phyloP scores from a whole-genome alignment of 2,888 invertebrate genomes.

The Drosophila bunnanda region DNA sequence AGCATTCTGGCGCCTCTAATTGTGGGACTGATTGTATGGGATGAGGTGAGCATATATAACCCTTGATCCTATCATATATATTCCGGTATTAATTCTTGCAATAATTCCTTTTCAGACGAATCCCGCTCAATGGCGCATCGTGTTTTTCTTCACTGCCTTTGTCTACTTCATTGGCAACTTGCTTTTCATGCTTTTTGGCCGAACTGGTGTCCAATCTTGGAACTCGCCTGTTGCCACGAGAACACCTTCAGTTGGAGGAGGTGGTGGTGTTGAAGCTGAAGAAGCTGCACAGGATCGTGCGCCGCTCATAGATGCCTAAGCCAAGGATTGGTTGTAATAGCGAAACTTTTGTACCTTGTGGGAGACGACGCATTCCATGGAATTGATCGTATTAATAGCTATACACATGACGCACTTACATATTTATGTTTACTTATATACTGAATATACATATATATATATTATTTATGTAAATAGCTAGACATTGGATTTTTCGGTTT shows the following conservation, averaged over 20 bases:
- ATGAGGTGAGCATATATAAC: constrained; percentile 85
- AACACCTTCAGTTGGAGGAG: neutral
- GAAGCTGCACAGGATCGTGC: constrained; percentile 46
- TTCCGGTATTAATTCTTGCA: constrained; percentile 65
- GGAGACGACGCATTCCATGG: constrained; percentile 42
- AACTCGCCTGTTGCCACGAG: constrained; percentile 85
- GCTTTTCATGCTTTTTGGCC: constrained; percentile 89
- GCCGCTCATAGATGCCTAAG: constrained; percentile 60
- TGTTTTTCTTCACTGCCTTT: constrained; percentile 90
- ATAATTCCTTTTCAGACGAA: constrained; percentile 85
- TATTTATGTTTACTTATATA: constrained; percentile 35
- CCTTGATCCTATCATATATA: neutral
- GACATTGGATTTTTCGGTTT: constrained; percentile 20
- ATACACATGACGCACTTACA: constrained; percentile 14
- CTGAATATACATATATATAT: constrained; percentile 22
- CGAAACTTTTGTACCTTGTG: constrained; percentile 70
- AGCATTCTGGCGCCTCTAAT: constrained; percentile 88
- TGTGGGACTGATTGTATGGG: constrained; percentile 86
- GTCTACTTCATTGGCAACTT: constrained; percentile 89
- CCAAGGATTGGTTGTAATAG: constrained; percentile 28
- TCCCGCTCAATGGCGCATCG: constrained; percentile 89
- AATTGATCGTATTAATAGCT: constrained; percentile 48
- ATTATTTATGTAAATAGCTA: constrained; percentile 17
- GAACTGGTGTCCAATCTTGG: constrained; percentile 89
- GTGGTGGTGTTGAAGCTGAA: neutral